Evolutionary conservation across 2,888 invertebrate genomes (phyloP).

Genomic region (Allacma fusca): DNA sequence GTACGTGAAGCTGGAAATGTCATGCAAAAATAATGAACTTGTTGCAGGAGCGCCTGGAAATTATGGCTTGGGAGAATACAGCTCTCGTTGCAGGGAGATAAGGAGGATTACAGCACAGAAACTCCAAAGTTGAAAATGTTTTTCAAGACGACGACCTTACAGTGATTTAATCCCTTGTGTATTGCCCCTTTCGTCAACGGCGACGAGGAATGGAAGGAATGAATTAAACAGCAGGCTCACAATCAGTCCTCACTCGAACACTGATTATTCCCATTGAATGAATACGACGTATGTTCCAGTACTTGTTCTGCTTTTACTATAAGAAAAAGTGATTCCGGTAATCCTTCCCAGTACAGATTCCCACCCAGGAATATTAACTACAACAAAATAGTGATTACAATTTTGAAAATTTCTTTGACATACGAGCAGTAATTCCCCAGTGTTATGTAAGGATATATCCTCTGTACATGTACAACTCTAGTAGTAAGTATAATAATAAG

Average conservation of each 20-base stretch:
- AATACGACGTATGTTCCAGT: not conserved
- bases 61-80: constrained; percentile 5
- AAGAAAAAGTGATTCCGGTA: not conserved
- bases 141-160: not conserved
- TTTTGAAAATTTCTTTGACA: too few species aligned
- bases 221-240: not conserved
- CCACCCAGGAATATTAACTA: too few species aligned
- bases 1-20: not conserved
- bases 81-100: not conserved
- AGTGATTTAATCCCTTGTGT: constrained; percentile 9
- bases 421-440: too few species aligned
- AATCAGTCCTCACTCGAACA: too few species aligned
- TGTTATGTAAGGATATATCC: too few species aligned
- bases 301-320: not conserved
- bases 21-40: not conserved
- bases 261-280: not conserved
- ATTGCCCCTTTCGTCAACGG: not conserved
- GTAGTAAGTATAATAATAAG: too few species aligned
- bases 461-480: too few species aligned
- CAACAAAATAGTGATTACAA: too few species aligned
- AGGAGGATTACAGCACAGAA: constrained; percentile 9
- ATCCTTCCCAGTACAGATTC: too few species aligned
- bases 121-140: not conserved
- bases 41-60: not conserved
- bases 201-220: not conserved